Percentiles rank a stretch among this genome's conserved stretches.
Conservation (phyloP, 1,140 invertebrate species). For the Ceratitis capitata region DNA sequence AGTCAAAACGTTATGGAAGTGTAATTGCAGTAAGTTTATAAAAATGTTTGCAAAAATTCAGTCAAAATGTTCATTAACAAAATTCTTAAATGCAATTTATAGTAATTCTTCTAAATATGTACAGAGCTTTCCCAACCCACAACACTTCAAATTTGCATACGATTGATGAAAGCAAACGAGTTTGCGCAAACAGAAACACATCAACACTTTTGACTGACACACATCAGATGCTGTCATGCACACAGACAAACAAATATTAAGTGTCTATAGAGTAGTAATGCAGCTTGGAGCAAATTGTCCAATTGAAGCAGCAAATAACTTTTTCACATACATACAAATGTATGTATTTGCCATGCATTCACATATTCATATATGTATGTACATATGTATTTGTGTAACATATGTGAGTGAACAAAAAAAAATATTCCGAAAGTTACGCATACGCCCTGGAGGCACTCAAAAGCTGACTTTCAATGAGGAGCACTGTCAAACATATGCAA, state of each 20-base stretch:
- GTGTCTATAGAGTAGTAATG: neutral
- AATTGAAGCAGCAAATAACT: constrained; percentile 3
- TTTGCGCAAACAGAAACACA: constrained; percentile 2
- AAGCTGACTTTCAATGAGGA: neutral
- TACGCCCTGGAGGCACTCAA: neutral
- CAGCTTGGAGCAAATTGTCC: neutral
- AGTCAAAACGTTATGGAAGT: too few species aligned
- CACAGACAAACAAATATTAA: neutral
- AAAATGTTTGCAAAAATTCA: too few species aligned
- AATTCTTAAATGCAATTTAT: neutral
- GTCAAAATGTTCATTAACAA: too few species aligned
- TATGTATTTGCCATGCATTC: too few species aligned
- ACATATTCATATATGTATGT: too few species aligned
- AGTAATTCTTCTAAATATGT: neutral
- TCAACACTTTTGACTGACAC: constrained; percentile 3
- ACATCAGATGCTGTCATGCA: neutral
- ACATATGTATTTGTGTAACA: too few species aligned
- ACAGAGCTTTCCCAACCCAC: neutral
- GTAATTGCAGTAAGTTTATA: too few species aligned
- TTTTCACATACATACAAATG: neutral
- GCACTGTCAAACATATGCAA: neutral
- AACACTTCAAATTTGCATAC: neutral
- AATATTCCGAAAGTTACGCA: constrained; percentile 4
- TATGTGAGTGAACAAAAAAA: too few species aligned
- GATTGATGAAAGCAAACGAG: neutral